These are phyloP conservation scores for Nephotettix cincticeps DNA, from an alignment of 1,140 invertebrate species.

Conservation along the genomic window DNA sequence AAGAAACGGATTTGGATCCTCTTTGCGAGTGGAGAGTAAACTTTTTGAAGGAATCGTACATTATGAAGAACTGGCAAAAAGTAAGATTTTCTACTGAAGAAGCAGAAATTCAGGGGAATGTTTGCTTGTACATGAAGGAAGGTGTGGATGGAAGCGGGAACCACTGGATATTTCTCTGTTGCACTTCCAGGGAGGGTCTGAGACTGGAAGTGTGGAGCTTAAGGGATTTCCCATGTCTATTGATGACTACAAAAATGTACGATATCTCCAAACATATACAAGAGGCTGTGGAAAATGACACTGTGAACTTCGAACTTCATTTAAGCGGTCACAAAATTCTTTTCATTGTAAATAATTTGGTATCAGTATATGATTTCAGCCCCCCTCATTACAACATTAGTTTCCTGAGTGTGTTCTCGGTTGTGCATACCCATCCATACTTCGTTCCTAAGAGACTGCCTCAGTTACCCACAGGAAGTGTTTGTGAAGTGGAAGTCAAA, in stretches of 20 bases:
- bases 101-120: neutral
- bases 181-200: neutral
- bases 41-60: constrained; percentile 2
- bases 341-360: constrained; percentile 7
- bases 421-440: neutral
- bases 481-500: neutral
- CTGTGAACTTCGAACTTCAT: neutral
- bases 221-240: neutral
- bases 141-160: neutral
- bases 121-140: neutral
- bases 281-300: neutral
- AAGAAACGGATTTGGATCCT: neutral
- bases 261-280: neutral
- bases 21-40: constrained; percentile 1
- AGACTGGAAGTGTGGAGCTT: neutral
- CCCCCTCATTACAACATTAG: neutral
- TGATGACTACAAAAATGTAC: constrained; percentile 5
- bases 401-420: neutral
- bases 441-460: neutral
- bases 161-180: constrained; percentile 8
- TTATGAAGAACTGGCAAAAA: neutral
- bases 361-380: constrained; percentile 3
- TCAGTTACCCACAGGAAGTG: neutral
- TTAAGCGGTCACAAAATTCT: neutral
- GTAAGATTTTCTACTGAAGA: neutral